A percentile compares a stretch with the other conserved stretches of the same genome.
Evolutionary conservation across 2,888 invertebrate species (phyloP).

Genomic region (Camptogramma bilineatum): DNA sequence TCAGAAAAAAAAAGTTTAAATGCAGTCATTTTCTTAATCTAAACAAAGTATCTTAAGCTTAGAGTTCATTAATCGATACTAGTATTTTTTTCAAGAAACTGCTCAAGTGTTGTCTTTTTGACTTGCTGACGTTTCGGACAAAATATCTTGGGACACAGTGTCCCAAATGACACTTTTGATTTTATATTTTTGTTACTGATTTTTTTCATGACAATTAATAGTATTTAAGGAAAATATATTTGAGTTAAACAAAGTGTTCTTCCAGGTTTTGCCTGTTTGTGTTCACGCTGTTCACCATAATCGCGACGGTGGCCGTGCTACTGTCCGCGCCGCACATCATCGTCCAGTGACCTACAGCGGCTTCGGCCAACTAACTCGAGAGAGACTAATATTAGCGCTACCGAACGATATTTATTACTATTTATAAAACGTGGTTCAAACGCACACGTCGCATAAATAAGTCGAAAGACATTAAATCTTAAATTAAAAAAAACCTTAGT

Average conservation of each 20-base stretch:
- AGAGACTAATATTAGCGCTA: slow-evolving; percentile 73
- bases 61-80: too few relatives aligned
- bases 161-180: too few relatives aligned
- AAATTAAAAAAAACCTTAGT: slow-evolving; percentile 64
- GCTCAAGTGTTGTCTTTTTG: too few relatives aligned
- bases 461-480: slow-evolving; percentile 75
- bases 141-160: too few relatives aligned
- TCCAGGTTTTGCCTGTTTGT: slow-evolving; percentile 96
- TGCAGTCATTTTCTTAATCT: too few relatives aligned
- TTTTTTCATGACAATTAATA: too few relatives aligned
- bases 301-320: slow-evolving; percentile 96
- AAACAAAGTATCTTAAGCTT: too few relatives aligned
- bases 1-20: too few relatives aligned
- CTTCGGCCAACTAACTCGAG: slow-evolving; percentile 57
- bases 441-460: slow-evolving; percentile 75
- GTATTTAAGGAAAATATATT: too few relatives aligned
- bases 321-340: slow-evolving; percentile 97
- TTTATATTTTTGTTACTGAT: too few relatives aligned
- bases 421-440: slow-evolving; percentile 72
- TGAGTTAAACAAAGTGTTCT: slow-evolving; percentile 47
- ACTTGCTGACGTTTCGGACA: too few relatives aligned
- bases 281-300: slow-evolving; percentile 97
- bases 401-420: slow-evolving; percentile 38
- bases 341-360: slow-evolving; percentile 88
- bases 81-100: too few relatives aligned